Evolutionary conservation across 2,113 vertebrate genomes (phyloP).

Genomic region (Aplodontia rufa): DNA sequence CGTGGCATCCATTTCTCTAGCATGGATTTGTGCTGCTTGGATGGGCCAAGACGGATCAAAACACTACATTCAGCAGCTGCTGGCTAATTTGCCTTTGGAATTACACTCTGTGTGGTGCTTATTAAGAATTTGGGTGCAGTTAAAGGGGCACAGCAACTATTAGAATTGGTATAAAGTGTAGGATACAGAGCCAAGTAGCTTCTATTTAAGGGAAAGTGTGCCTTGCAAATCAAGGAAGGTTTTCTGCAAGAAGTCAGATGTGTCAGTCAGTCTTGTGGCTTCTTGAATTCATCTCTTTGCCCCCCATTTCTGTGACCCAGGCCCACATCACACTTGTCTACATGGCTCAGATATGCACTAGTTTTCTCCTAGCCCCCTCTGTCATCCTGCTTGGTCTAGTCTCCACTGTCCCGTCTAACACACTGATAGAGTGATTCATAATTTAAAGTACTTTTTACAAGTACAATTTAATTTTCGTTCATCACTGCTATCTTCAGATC

Average conservation of each 20-base stretch:
- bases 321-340: neutral
- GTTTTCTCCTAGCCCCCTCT: neutral
- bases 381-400: neutral
- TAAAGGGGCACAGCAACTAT: neutral
- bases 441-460: neutral
- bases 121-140: conserved; percentile 6
- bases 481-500: neutral
- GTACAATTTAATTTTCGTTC: neutral
- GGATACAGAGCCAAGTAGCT: neutral
- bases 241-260: neutral
- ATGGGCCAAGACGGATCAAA: neutral
- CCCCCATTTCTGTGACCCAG: neutral
- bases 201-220: neutral
- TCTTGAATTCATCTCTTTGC: neutral
- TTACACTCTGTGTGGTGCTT: neutral
- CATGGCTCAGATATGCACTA: neutral
- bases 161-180: neutral
- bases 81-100: conserved; percentile 4
- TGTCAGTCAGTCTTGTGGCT: neutral
- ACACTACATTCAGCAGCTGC: conserved; percentile 35
- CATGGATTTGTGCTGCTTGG: conserved; percentile 1
- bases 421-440: neutral
- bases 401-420: neutral
- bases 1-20: conserved; percentile 13
- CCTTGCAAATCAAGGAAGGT: neutral